Evolutionary conservation across 2,888 invertebrate species (phyloP).

Genomic region (Erannis defoliaria): DNA sequence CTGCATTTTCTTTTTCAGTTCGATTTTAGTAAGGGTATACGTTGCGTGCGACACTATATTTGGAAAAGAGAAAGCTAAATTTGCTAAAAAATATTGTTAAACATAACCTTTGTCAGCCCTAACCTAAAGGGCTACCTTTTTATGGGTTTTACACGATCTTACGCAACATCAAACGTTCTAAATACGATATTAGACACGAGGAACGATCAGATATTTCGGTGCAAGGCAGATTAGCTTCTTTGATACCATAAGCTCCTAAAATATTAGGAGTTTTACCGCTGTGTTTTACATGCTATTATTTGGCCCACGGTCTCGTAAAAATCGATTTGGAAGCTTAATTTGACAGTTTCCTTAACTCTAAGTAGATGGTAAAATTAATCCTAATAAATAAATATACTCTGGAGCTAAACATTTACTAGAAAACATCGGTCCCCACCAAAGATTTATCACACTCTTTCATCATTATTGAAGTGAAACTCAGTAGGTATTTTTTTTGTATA

Average conservation of each 20-base stretch:
- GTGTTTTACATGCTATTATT: constrained; percentile 27
- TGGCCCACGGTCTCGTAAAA: constrained; percentile 8
- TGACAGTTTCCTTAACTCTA: not conserved
- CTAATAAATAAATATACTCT: too few species aligned
- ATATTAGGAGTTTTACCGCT: constrained; percentile 47
- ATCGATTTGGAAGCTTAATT: not conserved
- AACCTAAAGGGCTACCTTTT: constrained; percentile 49
- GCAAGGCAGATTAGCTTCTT: constrained; percentile 47
- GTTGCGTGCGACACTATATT: too few species aligned
- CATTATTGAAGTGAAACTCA: too few species aligned
- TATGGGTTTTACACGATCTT: constrained; percentile 57
- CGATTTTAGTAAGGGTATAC: too few species aligned
- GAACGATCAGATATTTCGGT: constrained; percentile 42
- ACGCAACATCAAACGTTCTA: constrained; percentile 53
- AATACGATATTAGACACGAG: constrained; percentile 48
- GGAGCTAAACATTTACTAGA: too few species aligned
- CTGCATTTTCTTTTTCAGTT: too few species aligned
- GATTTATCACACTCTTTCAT: too few species aligned
- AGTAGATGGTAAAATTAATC: too few species aligned
- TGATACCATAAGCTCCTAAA: constrained; percentile 43
- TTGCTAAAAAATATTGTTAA: constrained; percentile 1
- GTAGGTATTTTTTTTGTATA: too few species aligned
- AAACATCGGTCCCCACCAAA: too few species aligned
- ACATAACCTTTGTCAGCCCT: constrained; percentile 14
- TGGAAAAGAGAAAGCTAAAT: not conserved